Evolutionary conservation across 2,888 invertebrate species (phyloP).

Genomic region (Emmelina monodactyla): DNA sequence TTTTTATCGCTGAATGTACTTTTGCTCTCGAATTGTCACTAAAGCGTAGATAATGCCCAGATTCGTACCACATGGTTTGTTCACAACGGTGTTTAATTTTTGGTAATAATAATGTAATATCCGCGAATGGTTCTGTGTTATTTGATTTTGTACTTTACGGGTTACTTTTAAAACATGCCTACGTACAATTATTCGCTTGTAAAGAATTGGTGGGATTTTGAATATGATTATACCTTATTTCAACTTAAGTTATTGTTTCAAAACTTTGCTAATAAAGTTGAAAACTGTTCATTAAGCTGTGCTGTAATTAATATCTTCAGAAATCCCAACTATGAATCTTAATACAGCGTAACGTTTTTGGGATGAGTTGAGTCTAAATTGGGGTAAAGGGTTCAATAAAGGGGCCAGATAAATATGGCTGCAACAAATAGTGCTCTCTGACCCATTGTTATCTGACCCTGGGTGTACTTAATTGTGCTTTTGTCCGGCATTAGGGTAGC

Average conservation of each 20-base stretch:
- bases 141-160: too few relatives aligned
- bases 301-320: too few relatives aligned
- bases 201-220: too few relatives aligned
- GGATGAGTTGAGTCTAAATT: conserved; percentile 43
- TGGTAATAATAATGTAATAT: conserved; percentile 30
- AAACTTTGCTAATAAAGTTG: too few relatives aligned
- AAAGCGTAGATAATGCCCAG: conserved; percentile 49
- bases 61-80: conserved; percentile 53
- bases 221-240: too few relatives aligned
- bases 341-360: conserved; percentile 10
- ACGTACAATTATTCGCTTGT: too few relatives aligned
- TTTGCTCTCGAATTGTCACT: conserved; percentile 57
- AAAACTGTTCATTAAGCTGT: too few relatives aligned
- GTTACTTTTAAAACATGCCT: too few relatives aligned
- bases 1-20: too few relatives aligned
- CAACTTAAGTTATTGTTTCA: too few relatives aligned
- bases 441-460: conserved; percentile 56
- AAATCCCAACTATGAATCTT: conserved; percentile 10
- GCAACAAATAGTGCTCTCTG: conserved; percentile 60
- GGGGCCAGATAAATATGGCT: conserved; percentile 59
- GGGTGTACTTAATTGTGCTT: conserved; percentile 64
- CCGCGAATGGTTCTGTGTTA: too few relatives aligned
- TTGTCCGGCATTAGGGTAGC: conserved; percentile 43
- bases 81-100: conserved; percentile 37
- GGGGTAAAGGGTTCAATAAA: conserved; percentile 64